Conservation (phyloP, 2,797 vertebrate species). For the Pangasius mekongensis region DNA sequence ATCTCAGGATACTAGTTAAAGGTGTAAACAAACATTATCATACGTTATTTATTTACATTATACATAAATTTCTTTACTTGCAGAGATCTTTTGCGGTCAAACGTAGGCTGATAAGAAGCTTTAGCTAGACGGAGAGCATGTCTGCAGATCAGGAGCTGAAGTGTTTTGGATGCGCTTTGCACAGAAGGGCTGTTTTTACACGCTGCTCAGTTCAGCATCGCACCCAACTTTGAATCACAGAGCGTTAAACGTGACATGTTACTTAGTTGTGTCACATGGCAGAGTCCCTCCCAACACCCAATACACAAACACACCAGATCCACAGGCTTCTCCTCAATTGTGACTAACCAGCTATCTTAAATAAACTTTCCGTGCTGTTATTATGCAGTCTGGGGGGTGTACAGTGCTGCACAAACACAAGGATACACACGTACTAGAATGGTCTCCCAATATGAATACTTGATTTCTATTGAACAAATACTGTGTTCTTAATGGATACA, state of each 20-base stretch:
- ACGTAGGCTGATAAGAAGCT: background rate
- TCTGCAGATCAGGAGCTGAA: background rate
- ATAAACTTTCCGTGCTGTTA: background rate
- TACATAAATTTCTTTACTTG: background rate
- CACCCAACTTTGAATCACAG: slow-evolving; percentile 32
- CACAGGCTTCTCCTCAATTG: background rate
- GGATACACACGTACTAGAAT: background rate
- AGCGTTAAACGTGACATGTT: background rate
- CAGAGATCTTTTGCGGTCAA: background rate
- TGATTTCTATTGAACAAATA: background rate
- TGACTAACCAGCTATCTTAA: background rate
- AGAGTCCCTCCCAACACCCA: background rate
- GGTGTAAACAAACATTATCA: background rate
- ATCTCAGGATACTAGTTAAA: background rate
- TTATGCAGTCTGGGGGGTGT: background rate
- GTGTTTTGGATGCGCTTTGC: background rate
- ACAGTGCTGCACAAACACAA: background rate
- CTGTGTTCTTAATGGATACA: background rate
- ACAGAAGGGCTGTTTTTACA: slow-evolving; percentile 31
- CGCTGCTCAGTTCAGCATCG: background rate
- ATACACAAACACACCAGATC: background rate
- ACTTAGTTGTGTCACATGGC: background rate
- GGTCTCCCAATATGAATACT: background rate
- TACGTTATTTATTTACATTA: background rate
- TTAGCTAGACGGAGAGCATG: background rate